Evolutionary conservation across 2,888 invertebrate species (phyloP), one percentile per base, ranked within the genome.

Genomic region (Caenorhabditis japonica): DNA sequence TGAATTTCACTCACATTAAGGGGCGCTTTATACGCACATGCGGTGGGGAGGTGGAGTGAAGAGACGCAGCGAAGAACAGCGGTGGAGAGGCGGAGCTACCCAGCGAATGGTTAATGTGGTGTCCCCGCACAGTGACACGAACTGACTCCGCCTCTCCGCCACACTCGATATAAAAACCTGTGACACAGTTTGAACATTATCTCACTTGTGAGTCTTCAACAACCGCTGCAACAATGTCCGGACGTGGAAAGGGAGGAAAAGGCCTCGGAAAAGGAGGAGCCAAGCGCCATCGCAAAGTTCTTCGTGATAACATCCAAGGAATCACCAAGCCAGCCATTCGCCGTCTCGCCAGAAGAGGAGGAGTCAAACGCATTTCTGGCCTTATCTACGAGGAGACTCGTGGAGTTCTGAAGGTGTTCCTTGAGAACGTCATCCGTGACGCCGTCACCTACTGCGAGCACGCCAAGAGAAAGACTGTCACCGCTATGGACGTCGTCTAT

Each of bases 381-480:
- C 81, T 83, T 68, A 76, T 79, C 70, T 77, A 81, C 71, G 83
- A 86, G 39, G 66, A 66, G 41, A 66, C 66, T 46, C 77, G 80
- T 21, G 82, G 82, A 44, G 83, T 83, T 43, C 80, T 82, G 46
- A 82, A 80, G 76, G 77, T 79, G 33, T 94, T 94, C 87, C 90
- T 94, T 69, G 93, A 93, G 87, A 93, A 93, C 87, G 93, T 93
- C 43, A 93, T 93, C 82, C 90, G 92, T 41, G 93, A 93, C 86
- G 93, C 93, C n/a, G 93, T 93, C 53, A 93, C 93, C 4, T 93
- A 93, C 89, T 94, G 93, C 1, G 93, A 94, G 87, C 93, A 94
- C 87, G 94, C 93, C 46, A 94, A 94, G 89, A 90, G 93, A 82
- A 94, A 94, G 90, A 94, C 93, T 1, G 93, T 94, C 44, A 94